Evolutionary conservation across 2,113 vertebrate species (phyloP).

Genomic region (Panthera uncia): DNA sequence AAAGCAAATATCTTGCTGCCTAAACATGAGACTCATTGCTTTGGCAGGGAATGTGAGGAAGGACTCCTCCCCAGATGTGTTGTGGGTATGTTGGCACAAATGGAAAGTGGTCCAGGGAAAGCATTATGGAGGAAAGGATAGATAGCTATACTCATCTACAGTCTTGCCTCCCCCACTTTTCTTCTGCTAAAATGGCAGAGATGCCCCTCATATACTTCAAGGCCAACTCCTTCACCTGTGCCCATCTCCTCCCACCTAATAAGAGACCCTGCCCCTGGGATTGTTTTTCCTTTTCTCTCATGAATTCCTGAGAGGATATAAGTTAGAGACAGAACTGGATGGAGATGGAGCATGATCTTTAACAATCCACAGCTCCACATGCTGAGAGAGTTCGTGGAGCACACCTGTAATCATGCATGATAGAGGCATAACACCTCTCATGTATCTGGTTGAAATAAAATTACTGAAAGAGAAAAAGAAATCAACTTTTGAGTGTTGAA

Average conservation of each 20-base stretch:
- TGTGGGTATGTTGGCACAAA: fast-evolving
- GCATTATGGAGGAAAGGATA: background rate
- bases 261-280: background rate
- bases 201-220: background rate
- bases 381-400: background rate
- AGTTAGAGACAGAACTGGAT: background rate
- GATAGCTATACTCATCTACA: fast-evolving
- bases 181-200: background rate
- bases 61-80: background rate
- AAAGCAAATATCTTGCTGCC: background rate
- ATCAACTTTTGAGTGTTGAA: background rate
- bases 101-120: background rate
- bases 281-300: background rate
- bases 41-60: background rate
- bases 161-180: background rate
- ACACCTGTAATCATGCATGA: background rate
- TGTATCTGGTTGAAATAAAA: constrained; percentile 25
- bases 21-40: fast-evolving
- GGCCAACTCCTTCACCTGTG: fast-evolving
- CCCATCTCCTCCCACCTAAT: background rate
- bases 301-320: background rate
- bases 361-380: background rate
- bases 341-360: background rate
- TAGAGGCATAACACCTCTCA: background rate
- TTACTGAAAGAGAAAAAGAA: constrained; percentile 17